Evolutionary conservation across 2,797 vertebrate species (phyloP).

Genomic region (Clarias pachynema): DNA sequence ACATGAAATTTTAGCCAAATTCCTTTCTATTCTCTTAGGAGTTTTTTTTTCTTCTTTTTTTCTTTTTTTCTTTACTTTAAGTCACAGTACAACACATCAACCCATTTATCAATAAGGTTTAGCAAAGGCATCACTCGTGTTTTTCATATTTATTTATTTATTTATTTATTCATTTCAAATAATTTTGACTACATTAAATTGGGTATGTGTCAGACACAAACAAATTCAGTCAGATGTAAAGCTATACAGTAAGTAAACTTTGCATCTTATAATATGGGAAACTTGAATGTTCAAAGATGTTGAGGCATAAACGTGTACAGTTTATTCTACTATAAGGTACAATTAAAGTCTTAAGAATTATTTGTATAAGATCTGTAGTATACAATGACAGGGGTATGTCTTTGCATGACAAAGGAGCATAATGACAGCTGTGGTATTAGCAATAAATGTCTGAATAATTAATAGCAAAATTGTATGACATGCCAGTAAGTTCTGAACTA

Average conservation of each 20-base stretch:
- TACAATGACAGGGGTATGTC: neutral
- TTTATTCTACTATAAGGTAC: neutral
- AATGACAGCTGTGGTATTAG: neutral
- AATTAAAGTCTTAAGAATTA: neutral
- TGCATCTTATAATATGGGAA: neutral
- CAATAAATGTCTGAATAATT: neutral
- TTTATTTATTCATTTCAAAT: too few species aligned
- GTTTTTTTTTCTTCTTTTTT: neutral
- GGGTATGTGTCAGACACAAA: neutral
- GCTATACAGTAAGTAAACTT: neutral
- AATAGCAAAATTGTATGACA: neutral
- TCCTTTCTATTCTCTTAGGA: neutral
- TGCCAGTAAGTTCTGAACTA: neutral
- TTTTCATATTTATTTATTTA: too few species aligned
- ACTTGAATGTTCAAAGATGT: neutral
- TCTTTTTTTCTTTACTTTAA: neutral
- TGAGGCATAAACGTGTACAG: neutral
- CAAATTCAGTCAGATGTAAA: neutral
- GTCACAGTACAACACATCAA: neutral
- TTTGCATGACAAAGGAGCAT: too few species aligned
- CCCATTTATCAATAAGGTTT: neutral
- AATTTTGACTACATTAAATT: neutral
- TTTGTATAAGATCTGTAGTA: neutral
- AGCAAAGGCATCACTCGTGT: neutral
- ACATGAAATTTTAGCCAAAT: neutral